Base-by-base conservation (phyloP, 1,140 invertebrate species). In the Chionoecetes opilio region DNA sequence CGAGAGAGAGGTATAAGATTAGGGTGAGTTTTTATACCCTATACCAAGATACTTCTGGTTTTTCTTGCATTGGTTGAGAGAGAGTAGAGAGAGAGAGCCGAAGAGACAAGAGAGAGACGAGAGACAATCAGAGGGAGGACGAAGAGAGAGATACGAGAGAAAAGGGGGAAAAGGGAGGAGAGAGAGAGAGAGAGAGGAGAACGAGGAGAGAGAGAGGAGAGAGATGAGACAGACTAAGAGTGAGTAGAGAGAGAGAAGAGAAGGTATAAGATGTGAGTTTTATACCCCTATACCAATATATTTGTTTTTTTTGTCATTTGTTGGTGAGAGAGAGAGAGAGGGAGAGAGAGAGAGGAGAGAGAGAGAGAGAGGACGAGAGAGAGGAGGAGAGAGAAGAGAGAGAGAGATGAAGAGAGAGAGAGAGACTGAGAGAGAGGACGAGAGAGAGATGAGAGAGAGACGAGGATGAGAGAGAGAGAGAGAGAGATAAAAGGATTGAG, bases 331-430 rank as follows among this genome's bases (percentile, higher is more conserved):
- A n/a, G n/a, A n/a, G n/a, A n/a, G n/a, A 35, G 82, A 85, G 29
- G 82, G 26, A 85, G 34, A 35, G 29, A 85, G 82, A 85, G 8
- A n/a, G 29, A 35, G 82, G 82, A 85, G 14, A n/a, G 63, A 75
- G n/a, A 26, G 82, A 35, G 34, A 35, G 26, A 35, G 34, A 85
- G 9, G 9, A 85, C 29, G 9, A 35, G 2, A 14, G 82, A 85
- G 29, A n/a, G 82, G 34, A 85, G 82, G 82, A 21, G 34, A 35
- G 82, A 35, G 34, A 85, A 35, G 82, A 35, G 9, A 85, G 14
- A 35, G 82, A 85, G 14, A 35, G 82, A 85, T 85, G 26, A 35
- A n/a, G 29, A n/a, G 82, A 85, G 82, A 35, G 82, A 53, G 82
- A 85, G 82, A n/a, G 82, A n/a, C 14, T 85, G 9, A n/a, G 29